Conservation (phyloP, 2,113 vertebrate genomes). For the Hylia prasina region DNA sequence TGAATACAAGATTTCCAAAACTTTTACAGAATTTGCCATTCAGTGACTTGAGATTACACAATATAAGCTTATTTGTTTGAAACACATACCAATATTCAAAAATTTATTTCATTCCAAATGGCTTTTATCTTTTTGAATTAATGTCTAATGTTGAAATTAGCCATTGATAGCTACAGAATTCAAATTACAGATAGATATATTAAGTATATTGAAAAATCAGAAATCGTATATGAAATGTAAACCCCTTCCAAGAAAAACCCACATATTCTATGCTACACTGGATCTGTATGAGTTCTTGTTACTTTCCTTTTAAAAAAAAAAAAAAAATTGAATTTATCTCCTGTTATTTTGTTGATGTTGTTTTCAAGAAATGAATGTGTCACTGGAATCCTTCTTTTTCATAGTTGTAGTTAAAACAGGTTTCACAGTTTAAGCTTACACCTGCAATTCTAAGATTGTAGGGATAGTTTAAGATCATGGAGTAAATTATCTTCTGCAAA, state of each 20-base stretch:
- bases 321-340: background rate
- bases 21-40: background rate
- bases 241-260: fast-evolving
- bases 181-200: background rate
- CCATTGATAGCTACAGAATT: background rate
- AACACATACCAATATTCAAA: background rate
- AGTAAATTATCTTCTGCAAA: background rate
- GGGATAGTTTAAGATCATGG: background rate
- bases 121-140: background rate
- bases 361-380: background rate
- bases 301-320: fast-evolving
- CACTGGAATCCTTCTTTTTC: background rate
- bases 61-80: background rate
- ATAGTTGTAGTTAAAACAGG: background rate
- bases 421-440: background rate
- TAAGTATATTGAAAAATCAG: background rate
- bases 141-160: background rate
- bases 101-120: background rate
- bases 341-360: background rate
- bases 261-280: background rate
- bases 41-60: background rate
- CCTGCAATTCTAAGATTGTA: background rate
- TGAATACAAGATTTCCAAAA: background rate
- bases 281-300: background rate
- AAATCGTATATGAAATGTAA: background rate